Conservation (phyloP, 2,113 vertebrate species). For the Noctilio leporinus region DNA sequence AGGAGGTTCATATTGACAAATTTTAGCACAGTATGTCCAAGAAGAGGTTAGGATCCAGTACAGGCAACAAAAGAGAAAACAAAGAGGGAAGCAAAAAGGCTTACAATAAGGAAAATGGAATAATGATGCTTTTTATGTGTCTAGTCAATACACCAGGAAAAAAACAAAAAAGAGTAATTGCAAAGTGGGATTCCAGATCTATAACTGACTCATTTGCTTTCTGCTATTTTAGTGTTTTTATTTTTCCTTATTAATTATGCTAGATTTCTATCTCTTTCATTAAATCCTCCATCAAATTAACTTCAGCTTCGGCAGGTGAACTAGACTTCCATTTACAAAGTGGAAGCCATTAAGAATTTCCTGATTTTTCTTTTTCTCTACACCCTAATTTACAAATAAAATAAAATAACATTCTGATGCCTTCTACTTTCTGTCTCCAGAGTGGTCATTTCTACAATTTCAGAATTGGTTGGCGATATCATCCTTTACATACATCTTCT, state of each 20-base stretch:
- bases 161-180: background rate
- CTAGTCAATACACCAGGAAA: background rate
- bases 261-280: background rate
- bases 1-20: background rate
- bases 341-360: background rate
- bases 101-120: background rate
- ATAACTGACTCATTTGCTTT: background rate
- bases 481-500: background rate
- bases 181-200: background rate
- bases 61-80: background rate
- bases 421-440: background rate
- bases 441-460: background rate
- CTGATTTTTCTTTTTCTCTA: background rate
- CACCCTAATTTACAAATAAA: background rate
- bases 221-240: background rate
- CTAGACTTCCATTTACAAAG: background rate
- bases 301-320: background rate
- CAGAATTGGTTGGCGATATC: background rate
- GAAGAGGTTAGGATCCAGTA: background rate
- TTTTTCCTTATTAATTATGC: background rate
- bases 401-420: background rate
- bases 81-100: background rate
- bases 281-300: background rate
- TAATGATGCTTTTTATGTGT: background rate
- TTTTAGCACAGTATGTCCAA: background rate